These are phyloP conservation scores for Meteorus cinctellus DNA, from an alignment of 2,888 invertebrate species.

Conservation along the genomic window DNA sequence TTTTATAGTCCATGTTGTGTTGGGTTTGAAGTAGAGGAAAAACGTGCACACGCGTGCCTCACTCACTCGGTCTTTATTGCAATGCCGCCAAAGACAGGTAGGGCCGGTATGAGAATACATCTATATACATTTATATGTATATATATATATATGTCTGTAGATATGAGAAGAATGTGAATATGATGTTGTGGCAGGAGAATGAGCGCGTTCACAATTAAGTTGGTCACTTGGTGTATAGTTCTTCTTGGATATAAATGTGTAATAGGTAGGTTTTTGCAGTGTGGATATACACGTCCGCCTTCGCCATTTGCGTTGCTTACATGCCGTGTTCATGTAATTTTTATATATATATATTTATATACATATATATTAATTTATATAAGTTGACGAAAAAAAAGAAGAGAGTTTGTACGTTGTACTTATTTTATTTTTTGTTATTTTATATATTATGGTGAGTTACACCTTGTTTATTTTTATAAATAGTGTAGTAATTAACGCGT, in stretches of 20 bases:
- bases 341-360: slow-evolving; percentile 29
- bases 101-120: background rate
- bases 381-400: slow-evolving; percentile 10
- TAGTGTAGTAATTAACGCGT: slow-evolving; percentile 61
- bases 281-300: slow-evolving; percentile 51
- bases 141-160: slow-evolving; percentile 19
- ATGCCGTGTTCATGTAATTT: slow-evolving; percentile 25
- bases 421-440: slow-evolving; percentile 49
- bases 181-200: slow-evolving; percentile 52
- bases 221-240: slow-evolving; percentile 45
- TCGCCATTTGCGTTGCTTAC: slow-evolving; percentile 55
- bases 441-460: slow-evolving; percentile 49
- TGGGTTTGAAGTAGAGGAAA: background rate
- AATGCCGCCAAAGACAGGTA: slow-evolving; percentile 36
- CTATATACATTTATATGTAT: background rate
- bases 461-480: slow-evolving; percentile 62
- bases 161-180: slow-evolving; percentile 49
- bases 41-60: slow-evolving; percentile 34
- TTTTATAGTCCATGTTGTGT: background rate
- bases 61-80: slow-evolving; percentile 13
- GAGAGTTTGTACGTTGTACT: slow-evolving; percentile 51
- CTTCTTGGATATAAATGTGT: slow-evolving; percentile 33
- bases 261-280: slow-evolving; percentile 40
- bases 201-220: slow-evolving; percentile 56
- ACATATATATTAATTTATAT: background rate